A percentile compares a stretch with the other conserved stretches of the same genome.
phyloP scores from a whole-genome alignment of 1,140 invertebrate genomes.

The Aleiodes sp. region DNA sequence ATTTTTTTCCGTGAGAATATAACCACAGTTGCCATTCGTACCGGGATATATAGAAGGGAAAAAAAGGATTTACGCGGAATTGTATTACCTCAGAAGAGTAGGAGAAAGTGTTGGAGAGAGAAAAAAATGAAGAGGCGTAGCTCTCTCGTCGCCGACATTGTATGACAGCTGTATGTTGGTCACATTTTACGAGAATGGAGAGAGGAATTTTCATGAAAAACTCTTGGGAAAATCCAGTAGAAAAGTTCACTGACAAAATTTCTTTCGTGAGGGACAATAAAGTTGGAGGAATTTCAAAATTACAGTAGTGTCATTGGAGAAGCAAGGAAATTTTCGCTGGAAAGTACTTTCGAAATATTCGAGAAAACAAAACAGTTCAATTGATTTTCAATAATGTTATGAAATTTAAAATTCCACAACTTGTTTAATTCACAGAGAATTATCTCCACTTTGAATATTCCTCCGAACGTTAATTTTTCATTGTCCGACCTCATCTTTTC shows the following conservation, averaged over 20 bases:
- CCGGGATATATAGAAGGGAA: neutral
- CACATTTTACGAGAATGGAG: slow-evolving; percentile 53
- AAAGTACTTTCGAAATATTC: no score
- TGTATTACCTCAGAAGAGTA: slow-evolving; percentile 43
- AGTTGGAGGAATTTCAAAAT: no score
- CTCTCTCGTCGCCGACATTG: neutral
- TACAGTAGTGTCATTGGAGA: no score
- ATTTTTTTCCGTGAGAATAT: neutral
- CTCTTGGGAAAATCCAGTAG: neutral
- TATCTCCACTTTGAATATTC: neutral
- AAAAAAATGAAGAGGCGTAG: neutral
- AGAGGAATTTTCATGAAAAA: slow-evolving; percentile 1
- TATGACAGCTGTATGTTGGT: slow-evolving; percentile 44
- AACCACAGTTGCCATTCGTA: neutral
- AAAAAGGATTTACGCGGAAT: slow-evolving; percentile 48
- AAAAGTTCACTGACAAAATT: no score
- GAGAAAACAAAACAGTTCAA: no score
- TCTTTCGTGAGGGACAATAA: no score
- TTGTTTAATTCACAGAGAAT: no score
- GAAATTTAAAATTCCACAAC: no score
- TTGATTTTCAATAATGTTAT: no score
- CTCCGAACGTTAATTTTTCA: no score
- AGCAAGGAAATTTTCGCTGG: no score
- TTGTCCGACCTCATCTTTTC: neutral
- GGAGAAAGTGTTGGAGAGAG: neutral